phyloP scores from a whole-genome alignment of 2,888 invertebrate species.

The Rhamnusium bicolor region DNA sequence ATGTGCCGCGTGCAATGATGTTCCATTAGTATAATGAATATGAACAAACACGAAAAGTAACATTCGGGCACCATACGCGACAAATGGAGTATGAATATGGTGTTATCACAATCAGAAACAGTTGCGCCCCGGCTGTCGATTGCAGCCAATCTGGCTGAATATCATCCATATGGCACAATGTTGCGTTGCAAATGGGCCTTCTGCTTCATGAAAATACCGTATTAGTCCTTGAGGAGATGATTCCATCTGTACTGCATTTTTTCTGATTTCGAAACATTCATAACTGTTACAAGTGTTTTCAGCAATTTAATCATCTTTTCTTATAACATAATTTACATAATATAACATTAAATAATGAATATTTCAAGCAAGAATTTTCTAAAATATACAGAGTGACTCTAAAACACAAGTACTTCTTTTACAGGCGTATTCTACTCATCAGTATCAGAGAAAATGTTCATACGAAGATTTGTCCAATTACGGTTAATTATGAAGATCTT shows the following conservation, averaged over 20 bases:
- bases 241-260: slow-evolving; percentile 21
- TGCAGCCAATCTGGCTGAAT: slow-evolving; percentile 62
- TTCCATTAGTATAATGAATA: slow-evolving; percentile 53
- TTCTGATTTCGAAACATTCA: slow-evolving; percentile 31
- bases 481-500: no score
- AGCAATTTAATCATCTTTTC: no score
- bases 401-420: no score
- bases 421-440: no score
- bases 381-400: no score
- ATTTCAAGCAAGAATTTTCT: no score
- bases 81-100: slow-evolving; percentile 56
- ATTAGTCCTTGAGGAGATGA: slow-evolving; percentile 37
- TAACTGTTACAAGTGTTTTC: neutral
- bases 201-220: slow-evolving; percentile 47
- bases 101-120: slow-evolving; percentile 62
- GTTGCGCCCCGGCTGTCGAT: slow-evolving; percentile 60
- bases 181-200: slow-evolving; percentile 52
- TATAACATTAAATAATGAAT: no score
- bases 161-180: slow-evolving; percentile 61
- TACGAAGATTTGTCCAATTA: no score
- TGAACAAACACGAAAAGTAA: slow-evolving; percentile 56
- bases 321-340: no score
- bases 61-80: slow-evolving; percentile 61
- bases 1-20: slow-evolving; percentile 43
- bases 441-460: no score